Conservation (phyloP, 2,797 vertebrate species). For the Sorex maritimensis region DNA sequence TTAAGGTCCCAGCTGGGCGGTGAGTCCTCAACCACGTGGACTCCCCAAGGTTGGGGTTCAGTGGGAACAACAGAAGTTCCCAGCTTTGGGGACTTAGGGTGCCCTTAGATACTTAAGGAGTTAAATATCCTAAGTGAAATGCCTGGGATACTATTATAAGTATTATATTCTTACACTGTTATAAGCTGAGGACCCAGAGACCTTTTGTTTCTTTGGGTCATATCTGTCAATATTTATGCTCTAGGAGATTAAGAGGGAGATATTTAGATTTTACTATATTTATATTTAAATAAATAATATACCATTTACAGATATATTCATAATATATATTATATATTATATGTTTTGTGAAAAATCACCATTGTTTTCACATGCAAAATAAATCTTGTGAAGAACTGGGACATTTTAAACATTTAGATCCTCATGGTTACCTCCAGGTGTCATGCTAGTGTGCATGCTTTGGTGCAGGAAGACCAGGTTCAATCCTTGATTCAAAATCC, state of each 20-base stretch:
- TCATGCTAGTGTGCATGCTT: background rate
- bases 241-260: background rate
- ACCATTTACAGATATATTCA: background rate
- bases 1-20: background rate
- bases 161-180: no score
- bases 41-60: background rate
- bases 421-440: background rate
- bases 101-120: background rate
- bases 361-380: conserved; percentile 45
- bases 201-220: background rate
- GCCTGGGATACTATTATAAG: no score
- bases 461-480: no score
- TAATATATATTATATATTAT: background rate
- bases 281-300: background rate
- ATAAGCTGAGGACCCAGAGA: background rate
- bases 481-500: no score
- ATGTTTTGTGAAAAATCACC: background rate
- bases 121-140: no score
- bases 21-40: no score
- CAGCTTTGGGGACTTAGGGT: background rate
- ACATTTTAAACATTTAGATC: background rate
- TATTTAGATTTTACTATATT: background rate
- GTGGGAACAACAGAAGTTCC: background rate
- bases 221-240: background rate
- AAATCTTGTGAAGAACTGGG: conserved; percentile 9